Base-by-base conservation (phyloP, 2,888 invertebrate species). In the Cosmia trapezina region DNA sequence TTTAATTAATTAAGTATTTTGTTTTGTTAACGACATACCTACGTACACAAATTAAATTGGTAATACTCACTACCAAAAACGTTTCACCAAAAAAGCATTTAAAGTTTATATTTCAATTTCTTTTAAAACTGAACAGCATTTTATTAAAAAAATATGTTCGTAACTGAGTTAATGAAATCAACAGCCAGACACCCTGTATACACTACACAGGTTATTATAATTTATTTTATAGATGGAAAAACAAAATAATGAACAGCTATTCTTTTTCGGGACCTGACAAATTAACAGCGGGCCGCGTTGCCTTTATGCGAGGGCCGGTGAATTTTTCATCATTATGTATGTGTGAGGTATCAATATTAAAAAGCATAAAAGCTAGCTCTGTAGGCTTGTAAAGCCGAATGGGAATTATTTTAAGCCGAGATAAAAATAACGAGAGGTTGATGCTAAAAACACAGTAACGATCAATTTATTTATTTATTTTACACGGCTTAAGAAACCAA, bases 211-310 rank as follows among this genome's bases (percentile, higher is more conserved):
- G 22, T 2, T 74, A 33, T 59, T 75, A 60, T 43, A 70, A 67
- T 60, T 63, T 73, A 67, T 63, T 66, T 64, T 54, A 60, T 45
- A 60, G 19, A 53, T 63, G 14, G 2, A 70, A 66, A 73, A 75
- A 80, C 59, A 70, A 66, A 63, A 53, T 63, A 80, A 67, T 80
- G 56, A 70, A 75, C 51, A 22, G 14, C 67, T 41, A 65, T 80
- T 74, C 54, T 67, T 60, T 60, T 70, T 53, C 19, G 9, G 43
- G 33, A 60, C 76, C 66, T 66, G 70, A 43, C 60, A 75, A 75
- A 79, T 79, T 74, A 75, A 70, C 45, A 62, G 51, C 47, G 37
- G 0, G 17, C 19, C 37, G 33, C 47, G 47, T 54, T n/a, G 28
- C 59, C 17, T 80, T 56, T 75, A 65, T 43, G 67, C 63, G 37